phyloP scores from a whole-genome alignment of 2,113 vertebrate species.

The Corythaeola cristata region DNA sequence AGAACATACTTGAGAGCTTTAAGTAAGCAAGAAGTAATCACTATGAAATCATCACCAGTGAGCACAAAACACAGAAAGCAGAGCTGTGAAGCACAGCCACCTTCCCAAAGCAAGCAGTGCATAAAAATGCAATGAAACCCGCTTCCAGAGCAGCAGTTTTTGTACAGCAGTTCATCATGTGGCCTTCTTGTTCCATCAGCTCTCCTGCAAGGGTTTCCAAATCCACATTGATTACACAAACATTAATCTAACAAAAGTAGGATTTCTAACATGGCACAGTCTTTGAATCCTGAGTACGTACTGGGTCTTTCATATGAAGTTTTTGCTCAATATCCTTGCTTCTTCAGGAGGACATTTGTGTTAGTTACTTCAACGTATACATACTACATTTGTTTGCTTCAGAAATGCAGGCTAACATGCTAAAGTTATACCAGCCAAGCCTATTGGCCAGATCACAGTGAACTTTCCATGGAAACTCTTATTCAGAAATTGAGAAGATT shows the following conservation, averaged over 20 bases:
- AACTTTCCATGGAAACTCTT: not conserved
- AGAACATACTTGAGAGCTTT: not conserved
- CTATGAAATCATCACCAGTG: not conserved
- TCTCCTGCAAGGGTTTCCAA: not conserved
- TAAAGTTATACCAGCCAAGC: not conserved
- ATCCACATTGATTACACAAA: not conserved
- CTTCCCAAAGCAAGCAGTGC: not conserved
- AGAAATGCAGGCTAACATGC: not conserved
- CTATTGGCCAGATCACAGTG: not conserved
- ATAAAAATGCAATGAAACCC: conserved; percentile 9
- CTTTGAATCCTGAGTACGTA: not conserved
- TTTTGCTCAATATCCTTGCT: not conserved
- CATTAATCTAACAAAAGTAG: not conserved
- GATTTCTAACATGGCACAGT: not conserved
- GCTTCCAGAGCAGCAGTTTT: not conserved
- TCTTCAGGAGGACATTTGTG: not conserved
- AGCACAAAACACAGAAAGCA: not conserved
- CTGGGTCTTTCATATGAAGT: not conserved
- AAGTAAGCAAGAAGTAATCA: not conserved
- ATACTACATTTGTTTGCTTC: not conserved
- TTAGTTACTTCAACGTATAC: not conserved
- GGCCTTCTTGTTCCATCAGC: conserved; percentile 3
- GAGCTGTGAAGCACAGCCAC: not conserved
- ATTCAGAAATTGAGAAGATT: not conserved
- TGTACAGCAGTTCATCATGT: not conserved